Evolutionary conservation across 2,888 invertebrate species (phyloP), one percentile per base, ranked within the genome.

Genomic region (Cheilosia grossa): DNA sequence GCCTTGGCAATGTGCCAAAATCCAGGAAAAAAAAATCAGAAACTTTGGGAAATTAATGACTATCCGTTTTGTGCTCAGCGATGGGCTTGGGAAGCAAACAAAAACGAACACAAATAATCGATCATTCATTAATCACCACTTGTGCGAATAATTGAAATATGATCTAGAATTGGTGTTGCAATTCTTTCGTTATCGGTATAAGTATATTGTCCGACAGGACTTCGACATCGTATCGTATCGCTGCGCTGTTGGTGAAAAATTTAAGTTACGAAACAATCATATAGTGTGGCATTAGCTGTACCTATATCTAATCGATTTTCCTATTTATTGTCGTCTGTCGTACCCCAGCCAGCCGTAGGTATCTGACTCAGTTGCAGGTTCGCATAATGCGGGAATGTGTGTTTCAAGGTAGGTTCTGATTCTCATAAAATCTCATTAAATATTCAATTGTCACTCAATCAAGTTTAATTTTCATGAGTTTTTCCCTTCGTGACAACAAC

Each of bases 121-220:
- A 77, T 77, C 59, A 59, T 33, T 64, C 69, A 83, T 83, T 83
- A 83, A 83, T 83, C 82, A 79, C 61, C 74, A 79, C 67, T 74
- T 79, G 69, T 74, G 24, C 58, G 82, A 83, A 79, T 79, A 69
- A 79, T 69, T 79, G 79, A 83, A 83, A 83, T 79, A 79, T 74
- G 67, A 83, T 79, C 73, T 69, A 30, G 49, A 69, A 74, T 63
- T 56, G 54, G 82, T 78, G 67, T 73, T 79, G 79, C 63, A 74
- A 69, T 67, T 75, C 37, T 47, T 33, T 74, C 66, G 17, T 67
- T 67, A 47, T 59, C 33, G 59, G 44, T 61, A 54, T 74, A 61
- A 82, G 66, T 78, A 56, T 53, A 42, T 66, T 72, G 42, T 53
- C 53, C 10, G 64, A 58, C 27, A 40, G 21, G 15, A 10, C 19